Evolutionary conservation across 2,797 vertebrate genomes (phyloP), one percentile per base, ranked within the genome.

Genomic region (Perodicticus potto): DNA sequence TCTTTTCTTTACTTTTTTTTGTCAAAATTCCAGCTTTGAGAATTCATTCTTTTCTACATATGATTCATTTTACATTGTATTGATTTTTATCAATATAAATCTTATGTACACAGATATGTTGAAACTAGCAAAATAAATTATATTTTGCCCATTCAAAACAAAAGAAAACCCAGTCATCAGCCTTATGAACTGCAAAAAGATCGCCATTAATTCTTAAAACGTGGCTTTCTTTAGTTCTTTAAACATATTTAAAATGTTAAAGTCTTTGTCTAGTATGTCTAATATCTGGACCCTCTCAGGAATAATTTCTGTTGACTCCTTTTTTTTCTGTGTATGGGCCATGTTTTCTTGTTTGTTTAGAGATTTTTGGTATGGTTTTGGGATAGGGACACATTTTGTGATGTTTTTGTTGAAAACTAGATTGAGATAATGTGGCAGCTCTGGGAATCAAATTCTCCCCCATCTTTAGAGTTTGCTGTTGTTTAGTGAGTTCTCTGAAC

Each of bases 1-100:
- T 96, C 74, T 63, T 85, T 95, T 77, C 49, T 74, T 86, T 86
- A 49, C 19, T n/a, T n/a, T 67, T n/a, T 80, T 76, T 57, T 89
- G 61, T 57, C 34, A 55, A 86, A 77, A 81, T 93, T 83, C 76
- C 9, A 77, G 11, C 65, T 80, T 40, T 23, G 25, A 78, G 82
- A 93, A 78, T 34, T 86, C 22, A 45, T 86, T 67, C 9, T 95
- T 5, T 57, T 13, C 9, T 74, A 69, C 17, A 84, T 59, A 57
- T 40, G 49, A n/a, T 53, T 93, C 25, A 89, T 59, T 72, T 1
- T 69, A 74, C 23, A 3, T 37, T 94, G 40, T 55, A 69, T 69
- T 59, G 57, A 83, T 63, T 93, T n/a, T 88, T 88, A 69, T 72
- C 34, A 87, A 82, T 2, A 86, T 23, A 89, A 91, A 78, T 63